Percentiles rank a stretch among this genome's conserved stretches.
These are phyloP conservation scores for Oopsacas minuta DNA, from an alignment of 37 sponge, comb jelly and placozoan species.

Conservation along the genomic window DNA sequence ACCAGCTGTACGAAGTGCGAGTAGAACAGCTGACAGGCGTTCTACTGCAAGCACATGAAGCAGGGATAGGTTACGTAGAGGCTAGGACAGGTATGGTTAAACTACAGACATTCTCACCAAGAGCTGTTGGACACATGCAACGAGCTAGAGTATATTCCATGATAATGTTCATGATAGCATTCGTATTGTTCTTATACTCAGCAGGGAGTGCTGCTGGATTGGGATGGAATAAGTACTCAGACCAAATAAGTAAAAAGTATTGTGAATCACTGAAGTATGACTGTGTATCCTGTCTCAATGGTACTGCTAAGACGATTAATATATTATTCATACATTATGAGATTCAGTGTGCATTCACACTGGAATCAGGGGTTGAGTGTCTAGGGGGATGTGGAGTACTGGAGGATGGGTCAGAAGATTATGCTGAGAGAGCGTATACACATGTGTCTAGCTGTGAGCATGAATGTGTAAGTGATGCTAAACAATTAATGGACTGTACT, in stretches of 20 bases:
- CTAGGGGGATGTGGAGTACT: not conserved
- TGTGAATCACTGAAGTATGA: not conserved
- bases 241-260: not conserved
- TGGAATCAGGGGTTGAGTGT: not conserved
- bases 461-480: not conserved
- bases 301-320: not conserved
- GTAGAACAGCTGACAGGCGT: not conserved
- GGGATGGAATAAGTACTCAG: not conserved
- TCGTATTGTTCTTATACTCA: not conserved
- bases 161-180: not conserved
- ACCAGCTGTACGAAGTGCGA: not conserved
- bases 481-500: not conserved
- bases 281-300: not conserved
- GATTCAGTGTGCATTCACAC: not conserved
- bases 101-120: not conserved
- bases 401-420: not conserved
- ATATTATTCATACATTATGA: not conserved
- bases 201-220: not conserved
- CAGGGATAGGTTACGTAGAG: not conserved
- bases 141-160: not conserved
- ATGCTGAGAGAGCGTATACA: not conserved
- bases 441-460: not conserved
- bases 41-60: not conserved
- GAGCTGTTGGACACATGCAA: not conserved
- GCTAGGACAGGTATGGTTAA: not conserved